Evolutionary conservation across 2,113 vertebrate genomes (phyloP), one percentile per base, ranked within the genome.

Genomic region (Ginglymostoma cirratum): DNA sequence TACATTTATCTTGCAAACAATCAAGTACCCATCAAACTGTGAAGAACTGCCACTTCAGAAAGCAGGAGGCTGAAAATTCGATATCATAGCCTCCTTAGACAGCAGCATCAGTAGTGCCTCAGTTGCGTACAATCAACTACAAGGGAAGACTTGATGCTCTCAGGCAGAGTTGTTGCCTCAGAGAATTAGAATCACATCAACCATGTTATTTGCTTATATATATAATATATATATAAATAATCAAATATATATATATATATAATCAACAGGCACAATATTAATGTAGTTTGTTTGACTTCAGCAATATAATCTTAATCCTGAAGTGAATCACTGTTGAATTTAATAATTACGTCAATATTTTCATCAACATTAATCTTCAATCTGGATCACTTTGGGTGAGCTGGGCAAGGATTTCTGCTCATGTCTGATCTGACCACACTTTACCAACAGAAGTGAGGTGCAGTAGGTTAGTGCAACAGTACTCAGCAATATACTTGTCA

Each of bases 1-100:
- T 97, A 96, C 97, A 96, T 97, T 97, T 97, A 98, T 98, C 98
- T 97, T 96, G 96, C 97, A 98, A 98, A 98, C 98, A 98, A 98
- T 98, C 98, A 98, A 97, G 97, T 96, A 97, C 97, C 52, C 98
- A 98, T 98, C 98, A 97, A 97, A 97, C 97, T 96, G 96, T 96
- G 97, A 97, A 97, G 97, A 98, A 98, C 97, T 97, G 97, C 97
- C 96, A 96, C 97, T 97, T 98, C 97, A 97, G 97, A 97, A 97
- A 97, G 97, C 96, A 92, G 96, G 97, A 97, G 97, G 96, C 96
- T 97, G 96, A 96, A 96, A 96, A 97, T 93, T 93, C 96, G 97
- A 70, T 72, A 45, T 94, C n/a, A 42, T 27, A 48, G 66, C 69
- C 94, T 72, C 67, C 66, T 94, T 69, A 69, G 92, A 94, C 66